Evolutionary conservation across 2,797 vertebrate genomes (phyloP), one percentile per base, ranked within the genome.

Genomic region (Pseudotriccus pelzelni): DNA sequence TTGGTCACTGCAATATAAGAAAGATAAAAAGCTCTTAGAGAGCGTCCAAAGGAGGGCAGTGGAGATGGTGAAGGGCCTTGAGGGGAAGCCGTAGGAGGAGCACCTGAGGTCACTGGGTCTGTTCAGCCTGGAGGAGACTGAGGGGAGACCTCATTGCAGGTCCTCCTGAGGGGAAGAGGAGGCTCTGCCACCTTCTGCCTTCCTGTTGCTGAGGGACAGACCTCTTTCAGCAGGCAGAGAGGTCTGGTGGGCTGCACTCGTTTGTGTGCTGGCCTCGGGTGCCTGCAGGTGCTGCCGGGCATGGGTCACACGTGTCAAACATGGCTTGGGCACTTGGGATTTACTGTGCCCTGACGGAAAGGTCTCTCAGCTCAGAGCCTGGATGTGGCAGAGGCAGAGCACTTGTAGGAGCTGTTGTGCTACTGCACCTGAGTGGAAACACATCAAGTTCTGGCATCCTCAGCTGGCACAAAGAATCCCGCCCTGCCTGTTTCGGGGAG

Each of bases 221-320:
- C 24, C 14, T 47, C 44, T 13, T 25, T 34, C 12, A 4, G 32
- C 43, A 46, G 17, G 43, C 32, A 10, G 63, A 34, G 32, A 27
- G 30, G 21, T 66, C 32, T 25, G 32, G 2, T 46, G 63, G 55
- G 34, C 44, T 27, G 23, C 23, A 12, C 12, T 3, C 0, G 0
- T 25, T 39, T 23, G 6, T 49, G 25, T 37, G 20, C 58, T 28
- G 34, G 28, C 34, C 30, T 25, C 1, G 3, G 28, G 32, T 15
- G 7, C 36, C 49, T 52, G 34, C 7, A 4, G 1, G 1, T 69
- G 62, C 17, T 80, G 21, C 67, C 25, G 41, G 18, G 36, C 18
- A 25, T 2, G 1, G 37, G 32, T 46, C 5, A 6, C 3, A 3
- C 2, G 52, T 1, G 1, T 39, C 12, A 12, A 10, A 20, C 1